Conservation (phyloP, 2,113 vertebrate species). For the Nematolebias whitei region DNA sequence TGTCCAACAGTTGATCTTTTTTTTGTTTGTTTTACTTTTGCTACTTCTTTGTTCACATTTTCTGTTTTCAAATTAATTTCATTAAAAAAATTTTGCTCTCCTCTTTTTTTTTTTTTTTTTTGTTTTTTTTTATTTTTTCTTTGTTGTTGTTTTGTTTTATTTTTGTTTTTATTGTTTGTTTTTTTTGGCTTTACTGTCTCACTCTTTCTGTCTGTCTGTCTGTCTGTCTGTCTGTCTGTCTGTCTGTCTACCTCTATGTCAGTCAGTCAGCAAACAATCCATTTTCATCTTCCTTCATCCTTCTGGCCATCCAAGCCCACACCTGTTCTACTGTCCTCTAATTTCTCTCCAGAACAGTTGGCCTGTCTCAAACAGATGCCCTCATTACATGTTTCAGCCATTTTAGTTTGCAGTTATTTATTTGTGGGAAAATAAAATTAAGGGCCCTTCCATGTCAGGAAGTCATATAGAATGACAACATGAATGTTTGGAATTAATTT, state of each 20-base stretch:
- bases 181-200: background rate
- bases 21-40: slow-evolving; percentile 8
- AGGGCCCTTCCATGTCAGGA: slow-evolving; percentile 31
- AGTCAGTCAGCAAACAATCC: slow-evolving; percentile 36
- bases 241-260: slow-evolving; percentile 14
- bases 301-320: slow-evolving; percentile 17
- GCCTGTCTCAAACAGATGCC: slow-evolving; percentile 28
- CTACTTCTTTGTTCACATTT: background rate
- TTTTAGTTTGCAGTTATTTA: slow-evolving; percentile 22
- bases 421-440: slow-evolving; percentile 15
- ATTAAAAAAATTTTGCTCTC: too few relatives aligned
- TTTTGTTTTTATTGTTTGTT: background rate
- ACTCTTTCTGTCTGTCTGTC: background rate
- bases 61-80: slow-evolving; percentile 1
- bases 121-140: slow-evolving; percentile 9
- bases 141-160: background rate
- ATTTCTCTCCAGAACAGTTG: slow-evolving; percentile 36
- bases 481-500: slow-evolving; percentile 16
- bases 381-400: slow-evolving; percentile 56
- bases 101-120: too few relatives aligned
- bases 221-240: slow-evolving; percentile 26
- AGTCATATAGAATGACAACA: slow-evolving; percentile 17
- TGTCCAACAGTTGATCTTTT: background rate
- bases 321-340: slow-evolving; percentile 33
- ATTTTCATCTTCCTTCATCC: slow-evolving; percentile 48